These are phyloP conservation scores for Darevskia nairensis DNA, from an alignment of 2,797 vertebrate species.

Conservation along the genomic window DNA sequence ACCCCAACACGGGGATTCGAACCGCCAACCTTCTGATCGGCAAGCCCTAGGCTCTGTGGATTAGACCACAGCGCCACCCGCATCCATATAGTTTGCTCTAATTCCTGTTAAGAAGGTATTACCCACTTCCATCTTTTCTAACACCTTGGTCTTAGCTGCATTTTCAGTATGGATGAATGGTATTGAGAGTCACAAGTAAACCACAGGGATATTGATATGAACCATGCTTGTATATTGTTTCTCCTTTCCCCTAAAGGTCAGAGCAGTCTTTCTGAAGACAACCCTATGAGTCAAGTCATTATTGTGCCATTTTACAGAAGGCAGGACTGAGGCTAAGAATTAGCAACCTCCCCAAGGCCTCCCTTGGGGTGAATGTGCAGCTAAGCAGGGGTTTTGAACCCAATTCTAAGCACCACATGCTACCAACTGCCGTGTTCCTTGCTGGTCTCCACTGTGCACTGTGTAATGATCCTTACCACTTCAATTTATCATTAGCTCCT, in stretches of 20 bases:
- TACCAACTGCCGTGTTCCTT: neutral
- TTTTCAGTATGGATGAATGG: neutral
- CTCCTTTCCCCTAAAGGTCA: neutral
- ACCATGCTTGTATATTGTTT: neutral
- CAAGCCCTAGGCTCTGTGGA: too few species aligned
- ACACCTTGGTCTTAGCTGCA: neutral
- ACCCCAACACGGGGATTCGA: too few species aligned
- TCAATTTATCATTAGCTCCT: conserved; percentile 98
- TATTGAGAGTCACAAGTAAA: neutral
- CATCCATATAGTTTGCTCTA: too few species aligned
- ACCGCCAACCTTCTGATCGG: too few species aligned
- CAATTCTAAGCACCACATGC: neutral
- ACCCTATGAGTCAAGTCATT: neutral
- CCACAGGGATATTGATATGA: neutral
- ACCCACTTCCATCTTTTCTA: neutral
- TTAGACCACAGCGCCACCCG: too few species aligned
- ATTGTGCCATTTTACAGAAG: neutral
- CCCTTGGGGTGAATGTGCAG: neutral
- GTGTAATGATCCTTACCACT: conserved; percentile 81
- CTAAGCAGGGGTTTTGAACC: neutral
- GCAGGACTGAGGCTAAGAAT: neutral
- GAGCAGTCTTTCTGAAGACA: neutral
- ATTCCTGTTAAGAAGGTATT: too few species aligned
- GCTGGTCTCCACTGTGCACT: neutral
- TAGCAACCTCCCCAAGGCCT: neutral